Evolutionary conservation across 2,113 vertebrate genomes (phyloP), one percentile per base, ranked within the genome.

Genomic region (Muntiacus muntjak): DNA sequence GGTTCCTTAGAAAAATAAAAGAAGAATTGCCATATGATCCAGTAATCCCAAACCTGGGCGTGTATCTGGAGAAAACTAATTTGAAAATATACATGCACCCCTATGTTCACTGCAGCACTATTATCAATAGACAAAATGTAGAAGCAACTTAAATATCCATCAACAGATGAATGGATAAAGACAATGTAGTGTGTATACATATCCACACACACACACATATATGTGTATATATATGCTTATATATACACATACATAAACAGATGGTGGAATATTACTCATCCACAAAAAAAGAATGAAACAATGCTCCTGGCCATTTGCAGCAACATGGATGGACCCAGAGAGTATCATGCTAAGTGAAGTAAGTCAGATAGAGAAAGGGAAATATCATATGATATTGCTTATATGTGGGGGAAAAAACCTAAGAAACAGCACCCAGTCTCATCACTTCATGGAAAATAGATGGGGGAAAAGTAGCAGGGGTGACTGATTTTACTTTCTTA

Each of bases 191-290:
- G 4, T 81, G 45, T 19, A 33, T 81, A 33, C 23, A 76, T 74
- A 74, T 74, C 19, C 21, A 43, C 28, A 3, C 45, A 50, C 2
- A 81, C 16, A 67, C 7, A 67, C 16, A 67, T 1, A 67, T 9
- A 17, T 33, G 7, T 25, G 16, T 9, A 67, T 6, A 67, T 8
- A 64, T 17, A 47, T 23, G 17, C 0, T 0, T 78, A 47, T 7
- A 45, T 30, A 74, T 14, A 74, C 21, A 74, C 21, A 74, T 19
- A 79, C 28, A 33, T 33, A 50, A 16, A 81, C 28, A 81, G 26
- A 50, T 30, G 30, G 6, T 50, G 45, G 2, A 50, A 33, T 50
- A 81, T 33, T 21, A 33, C 45, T 33, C 28, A 81, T 50, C 5
- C 45, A 81, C 21, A 23, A 33, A 21, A 78, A 33, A 81, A 50